Base-by-base conservation (phyloP, 2,888 invertebrate species). In the Cosmorhoe ocellata region DNA sequence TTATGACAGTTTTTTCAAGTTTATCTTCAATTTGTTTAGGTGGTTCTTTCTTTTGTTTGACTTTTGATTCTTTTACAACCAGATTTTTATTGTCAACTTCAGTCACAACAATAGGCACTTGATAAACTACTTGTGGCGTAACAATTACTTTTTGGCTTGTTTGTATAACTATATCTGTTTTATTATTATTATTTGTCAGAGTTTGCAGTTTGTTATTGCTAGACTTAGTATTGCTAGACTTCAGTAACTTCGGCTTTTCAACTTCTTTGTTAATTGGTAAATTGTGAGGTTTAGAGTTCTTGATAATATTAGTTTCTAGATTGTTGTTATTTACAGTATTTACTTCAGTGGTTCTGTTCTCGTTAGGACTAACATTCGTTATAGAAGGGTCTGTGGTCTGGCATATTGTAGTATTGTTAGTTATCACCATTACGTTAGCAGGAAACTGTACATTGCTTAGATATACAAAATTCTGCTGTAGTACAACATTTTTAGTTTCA, bases 391-490 rank as follows among this genome's bases (percentile, higher is more conserved):
- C 75, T 28, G 64, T 59, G 32, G 58, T 64, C 61, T 75, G 79
- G 43, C 67, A 67, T 7, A 74, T 53, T 71, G 83, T 84, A 3
- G 73, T 46, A 38, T 72, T 82, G 51, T 82, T 88, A 64, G 86
- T 88, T 33, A 87, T 79, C 82, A 89, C 84, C 87, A 89, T 88
- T 36, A 89, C 64, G 62, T 89, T 90, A n/a, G 74, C 72, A 36
- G 87, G 86, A 56, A 88, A 83, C 55, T 88, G 88, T 0, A 89
- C 80, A 51, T 90, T 90, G 58, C 86, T 85, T 31, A 90, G 66
- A 56, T 90, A 90, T 55, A 90, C 72, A 67, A 86, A 81, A 64
- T 89, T 90, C 12, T 90, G 84, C 60, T 89, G 87, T 34, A 85
- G 58, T 11, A 87, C 79, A 9, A 86, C 76, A 57, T 79, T 89